Conservation (phyloP, 2,888 invertebrate species). For the Leptothorax acervorum region DNA sequence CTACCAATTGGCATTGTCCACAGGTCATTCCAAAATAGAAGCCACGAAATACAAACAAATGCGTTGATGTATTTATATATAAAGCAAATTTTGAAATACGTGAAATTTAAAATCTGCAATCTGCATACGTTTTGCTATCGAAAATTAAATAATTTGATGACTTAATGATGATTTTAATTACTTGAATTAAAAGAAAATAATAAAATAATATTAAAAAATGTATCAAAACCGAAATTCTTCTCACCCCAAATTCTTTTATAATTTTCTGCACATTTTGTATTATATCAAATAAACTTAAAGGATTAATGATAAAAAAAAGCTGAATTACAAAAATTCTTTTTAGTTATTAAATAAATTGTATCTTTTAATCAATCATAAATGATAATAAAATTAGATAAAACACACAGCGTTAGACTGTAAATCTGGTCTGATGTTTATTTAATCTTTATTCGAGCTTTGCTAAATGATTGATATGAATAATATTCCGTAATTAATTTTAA, state of each 20-base stretch:
- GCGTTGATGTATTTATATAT: conserved; percentile 33
- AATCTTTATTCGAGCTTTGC: neutral
- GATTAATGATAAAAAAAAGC: neutral
- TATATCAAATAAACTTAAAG: neutral
- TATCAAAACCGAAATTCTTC: neutral
- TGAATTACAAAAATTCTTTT: neutral
- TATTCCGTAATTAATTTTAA: neutral
- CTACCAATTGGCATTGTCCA: conserved; percentile 33
- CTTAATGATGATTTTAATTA: neutral
- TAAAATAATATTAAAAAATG: neutral
- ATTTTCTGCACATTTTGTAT: neutral
- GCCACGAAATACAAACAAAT: conserved; percentile 9
- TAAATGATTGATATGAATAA: neutral
- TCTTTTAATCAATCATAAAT: neutral
- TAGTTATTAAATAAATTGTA: neutral
- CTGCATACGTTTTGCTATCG: neutral
- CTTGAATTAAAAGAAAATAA: neutral
- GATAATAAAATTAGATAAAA: neutral
- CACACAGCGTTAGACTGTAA: neutral
- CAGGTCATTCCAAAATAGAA: conserved; percentile 17
- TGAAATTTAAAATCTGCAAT: conserved; percentile 4
- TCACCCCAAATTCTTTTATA: neutral
- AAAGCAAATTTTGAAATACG: neutral
- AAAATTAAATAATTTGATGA: conserved; percentile 11
- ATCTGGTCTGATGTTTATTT: neutral